Evolutionary conservation across 92 coral and sea anemone genomes (phyloP), one percentile per base, ranked within the genome.

Genomic region (Epizoanthus illoricatus): DNA sequence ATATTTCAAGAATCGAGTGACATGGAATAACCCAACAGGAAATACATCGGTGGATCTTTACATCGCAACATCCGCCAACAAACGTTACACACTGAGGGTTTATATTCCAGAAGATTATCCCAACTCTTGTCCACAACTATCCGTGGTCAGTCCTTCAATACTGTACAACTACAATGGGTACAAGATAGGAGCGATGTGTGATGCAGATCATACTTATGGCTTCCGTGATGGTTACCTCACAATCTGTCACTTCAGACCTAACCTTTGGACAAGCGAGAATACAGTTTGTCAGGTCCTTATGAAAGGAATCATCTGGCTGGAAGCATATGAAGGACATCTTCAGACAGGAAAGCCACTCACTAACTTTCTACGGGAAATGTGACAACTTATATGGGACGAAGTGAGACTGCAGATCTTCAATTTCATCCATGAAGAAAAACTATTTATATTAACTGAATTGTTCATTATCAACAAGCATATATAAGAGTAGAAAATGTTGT

Each of bases 281-380:
- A 90, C 97, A 1, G 66, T 94, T 28, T 88, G 90, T 60, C 94
- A 94, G 70, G 87, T 92, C 17, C 73, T 86, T 41, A 92, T 94
- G 94, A 94, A 94, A 78, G 98, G 98, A 23, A 65, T 88, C 43
- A 69, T 94, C 36, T 94, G 97, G 98, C 79, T 94, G 78, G 98
- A 94, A 36, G 98, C 97, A 0, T 94, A 92, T 58, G 98, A 94
- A 62, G 87, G 84, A 20, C 92, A 92, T 63, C 91, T 74, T 52
- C 86, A 74, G 23, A 92, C 98, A 59, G 94, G 97, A 10, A 73
- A 90, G 20, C 64, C 92, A 0, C 67, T 89, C 56, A 62, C 65
- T 66, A 81, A 39, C 43, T 92, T 81, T 79, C 79, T 92, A 79
- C 54, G 82, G 68, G 95, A 92, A 49, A 87, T 89, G 93, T 79